Base-by-base conservation (phyloP, 2,113 vertebrate species). In the Haliaeetus leucogaster region DNA sequence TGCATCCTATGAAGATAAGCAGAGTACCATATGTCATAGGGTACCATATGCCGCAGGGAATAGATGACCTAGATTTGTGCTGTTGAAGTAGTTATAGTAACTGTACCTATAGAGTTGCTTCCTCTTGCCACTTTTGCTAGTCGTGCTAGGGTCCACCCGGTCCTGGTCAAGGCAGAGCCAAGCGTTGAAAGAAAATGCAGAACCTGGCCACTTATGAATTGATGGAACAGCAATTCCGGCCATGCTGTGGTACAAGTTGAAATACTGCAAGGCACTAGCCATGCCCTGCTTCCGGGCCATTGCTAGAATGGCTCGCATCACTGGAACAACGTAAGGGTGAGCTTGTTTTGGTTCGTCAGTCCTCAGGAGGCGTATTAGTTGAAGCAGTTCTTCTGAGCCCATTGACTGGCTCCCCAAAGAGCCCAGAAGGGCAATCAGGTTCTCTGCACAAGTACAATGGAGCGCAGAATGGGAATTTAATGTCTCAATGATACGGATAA, bases 161-260 rank as follows among this genome's bases (percentile, higher is more conserved):
- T 99, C 99, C 97, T 99, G 99, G 96, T 99, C 99, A 42, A 99
- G 97, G 34, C 99, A 99, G 90, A 99, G 98, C 99, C 99, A 99
- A 80, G 99, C 99, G 13, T 93, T 98, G 96, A 99, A 99, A 95
- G 99, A 99, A 97, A 99, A 99, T 1, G 99, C 99, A 30, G 99
- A 99, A 19, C 99, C 99, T 1, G 99, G 99, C 99, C 99, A 99
- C 72, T 98, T 98, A 82, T 99, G 98, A 94, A 99, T 98, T 9
- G 98, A 98, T 22, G 99, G 99, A 80, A 99, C 99, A 15, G 98
- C 98, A 30, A 99, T 99, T 73, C 99, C 99, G 0, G 99, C 99
- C 99, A 99, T 99, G 95, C 99, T 99, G 68, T 99, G 99, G 7
- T 98, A 98, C 94, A 99, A 93, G 95, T 99, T 98, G 90, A 99